Evolutionary conservation across 2,888 invertebrate genomes (phyloP).

Genomic region (Hyppa rectilinea): DNA sequence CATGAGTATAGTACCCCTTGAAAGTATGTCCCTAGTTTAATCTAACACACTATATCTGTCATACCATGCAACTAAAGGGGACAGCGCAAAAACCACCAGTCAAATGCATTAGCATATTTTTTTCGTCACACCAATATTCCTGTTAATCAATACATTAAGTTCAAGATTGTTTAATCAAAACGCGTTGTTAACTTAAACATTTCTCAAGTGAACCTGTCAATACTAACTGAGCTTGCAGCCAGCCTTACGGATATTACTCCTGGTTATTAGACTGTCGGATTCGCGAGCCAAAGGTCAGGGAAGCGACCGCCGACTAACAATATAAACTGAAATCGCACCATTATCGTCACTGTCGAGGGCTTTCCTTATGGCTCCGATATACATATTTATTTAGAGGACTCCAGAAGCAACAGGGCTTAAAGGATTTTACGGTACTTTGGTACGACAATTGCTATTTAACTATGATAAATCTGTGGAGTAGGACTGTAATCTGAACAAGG

Average conservation of each 20-base stretch:
- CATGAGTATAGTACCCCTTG: no score
- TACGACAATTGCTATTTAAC: not conserved
- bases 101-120: not conserved
- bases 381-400: slow-evolving; percentile 43
- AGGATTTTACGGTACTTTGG: not conserved
- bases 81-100: no score
- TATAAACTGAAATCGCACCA: slow-evolving; percentile 56
- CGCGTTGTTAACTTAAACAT: slow-evolving; percentile 29
- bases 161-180: slow-evolving; percentile 1
- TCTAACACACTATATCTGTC: no score
- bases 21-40: no score
- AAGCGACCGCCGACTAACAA: slow-evolving; percentile 44
- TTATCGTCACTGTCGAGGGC: slow-evolving; percentile 46
- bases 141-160: not conserved
- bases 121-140: not conserved
- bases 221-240: slow-evolving; percentile 45
- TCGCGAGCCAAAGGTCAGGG: slow-evolving; percentile 60
- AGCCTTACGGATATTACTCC: slow-evolving; percentile 51
- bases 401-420: slow-evolving; percentile 11
- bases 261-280: slow-evolving; percentile 63
- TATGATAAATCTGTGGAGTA: not conserved
- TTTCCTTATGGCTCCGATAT: slow-evolving; percentile 44
- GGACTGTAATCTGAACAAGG: not conserved
- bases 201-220: slow-evolving; percentile 52
- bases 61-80: not conserved